These are phyloP conservation scores for Galago senegalensis DNA, from an alignment of 2,797 vertebrate genomes.

Conservation along the genomic window DNA sequence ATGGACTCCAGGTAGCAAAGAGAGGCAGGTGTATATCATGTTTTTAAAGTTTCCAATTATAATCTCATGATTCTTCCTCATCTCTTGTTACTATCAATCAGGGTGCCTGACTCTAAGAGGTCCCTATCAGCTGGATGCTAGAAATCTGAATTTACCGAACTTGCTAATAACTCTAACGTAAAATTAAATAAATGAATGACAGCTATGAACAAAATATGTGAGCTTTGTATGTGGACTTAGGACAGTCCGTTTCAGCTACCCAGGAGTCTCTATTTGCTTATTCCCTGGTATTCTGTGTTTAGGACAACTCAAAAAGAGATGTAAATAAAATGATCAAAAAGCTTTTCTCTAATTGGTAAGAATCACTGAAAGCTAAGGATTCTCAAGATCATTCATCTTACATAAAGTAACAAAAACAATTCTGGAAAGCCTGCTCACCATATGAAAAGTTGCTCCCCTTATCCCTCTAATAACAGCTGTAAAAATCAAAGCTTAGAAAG, in stretches of 20 bases:
- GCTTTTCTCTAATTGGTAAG: not conserved
- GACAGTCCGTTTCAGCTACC: not conserved
- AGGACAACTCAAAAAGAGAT: not conserved
- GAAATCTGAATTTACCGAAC: not conserved
- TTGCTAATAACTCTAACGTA: not conserved
- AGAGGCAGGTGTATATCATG: not conserved
- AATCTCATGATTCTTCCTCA: not conserved
- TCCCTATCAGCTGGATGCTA: not conserved
- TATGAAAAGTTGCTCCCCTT: not conserved
- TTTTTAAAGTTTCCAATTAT: not conserved
- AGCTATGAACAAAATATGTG: not conserved
- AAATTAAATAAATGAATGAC: not conserved
- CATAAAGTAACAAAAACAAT: not conserved
- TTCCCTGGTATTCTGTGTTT: not conserved
- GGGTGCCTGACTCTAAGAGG: not conserved
- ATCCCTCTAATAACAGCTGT: not conserved
- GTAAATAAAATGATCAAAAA: not conserved
- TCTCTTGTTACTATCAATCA: not conserved
- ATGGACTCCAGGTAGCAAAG: not conserved
- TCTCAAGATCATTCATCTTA: not conserved
- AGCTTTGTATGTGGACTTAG: not conserved
- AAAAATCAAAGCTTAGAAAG: not conserved
- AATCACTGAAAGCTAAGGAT: not conserved
- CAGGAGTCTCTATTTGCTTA: not conserved
- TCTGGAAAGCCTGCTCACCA: not conserved